These are phyloP conservation scores for Drosophila pseudotalamancana DNA, from an alignment of 2,888 invertebrate genomes.

Conservation along the genomic window DNA sequence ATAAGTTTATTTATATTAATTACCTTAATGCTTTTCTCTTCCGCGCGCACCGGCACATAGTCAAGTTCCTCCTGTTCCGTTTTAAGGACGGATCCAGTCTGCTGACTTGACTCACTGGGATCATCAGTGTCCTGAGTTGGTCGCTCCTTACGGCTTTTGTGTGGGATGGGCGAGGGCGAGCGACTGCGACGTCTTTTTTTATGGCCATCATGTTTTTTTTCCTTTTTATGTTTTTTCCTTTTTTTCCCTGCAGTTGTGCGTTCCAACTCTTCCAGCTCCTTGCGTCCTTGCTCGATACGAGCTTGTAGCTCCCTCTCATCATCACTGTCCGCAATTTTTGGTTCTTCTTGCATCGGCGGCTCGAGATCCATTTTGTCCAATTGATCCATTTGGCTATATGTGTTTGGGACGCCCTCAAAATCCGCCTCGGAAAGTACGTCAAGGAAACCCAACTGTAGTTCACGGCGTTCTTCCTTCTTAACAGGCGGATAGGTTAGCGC, in stretches of 20 bases:
- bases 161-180: too few relatives aligned
- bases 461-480: slow-evolving; percentile 8
- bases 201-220: slow-evolving; percentile 16
- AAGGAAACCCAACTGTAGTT: slow-evolving; percentile 8
- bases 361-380: slow-evolving; percentile 4
- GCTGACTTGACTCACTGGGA: background rate
- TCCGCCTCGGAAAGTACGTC: slow-evolving; percentile 1
- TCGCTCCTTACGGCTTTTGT: background rate
- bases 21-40: slow-evolving; percentile 19
- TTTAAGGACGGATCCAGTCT: background rate
- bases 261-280: background rate
- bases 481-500: background rate
- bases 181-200: slow-evolving; percentile 29
- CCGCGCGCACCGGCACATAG: slow-evolving; percentile 6
- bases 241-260: background rate
- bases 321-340: background rate
- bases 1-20: slow-evolving; percentile 15
- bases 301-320: background rate
- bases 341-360: background rate
- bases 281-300: background rate
- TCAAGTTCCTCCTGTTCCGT: slow-evolving; percentile 3
- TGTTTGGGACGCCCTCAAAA: background rate
- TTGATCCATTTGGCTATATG: background rate
- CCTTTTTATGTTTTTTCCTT: slow-evolving; percentile 25
- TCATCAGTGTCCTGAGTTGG: background rate